Percentiles rank a stretch among this genome's conserved stretches.
Conservation (phyloP, 1,140 invertebrate genomes). For the Bombus difficillimus region DNA sequence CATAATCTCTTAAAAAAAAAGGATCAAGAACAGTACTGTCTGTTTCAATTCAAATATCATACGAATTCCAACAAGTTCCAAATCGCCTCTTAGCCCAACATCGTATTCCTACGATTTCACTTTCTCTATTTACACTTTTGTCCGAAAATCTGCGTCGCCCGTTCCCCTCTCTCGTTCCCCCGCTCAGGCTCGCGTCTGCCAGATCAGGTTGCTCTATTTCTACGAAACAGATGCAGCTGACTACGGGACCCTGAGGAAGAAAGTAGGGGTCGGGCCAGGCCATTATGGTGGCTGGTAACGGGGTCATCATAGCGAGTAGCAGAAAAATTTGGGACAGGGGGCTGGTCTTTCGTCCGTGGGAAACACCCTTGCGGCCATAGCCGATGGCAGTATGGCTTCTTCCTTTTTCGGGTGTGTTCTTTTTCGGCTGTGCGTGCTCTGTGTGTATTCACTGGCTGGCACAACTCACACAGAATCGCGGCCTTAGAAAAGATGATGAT, state of each 20-base stretch:
- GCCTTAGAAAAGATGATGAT: slow-evolving; percentile 19
- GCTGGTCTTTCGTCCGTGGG: slow-evolving; percentile 72
- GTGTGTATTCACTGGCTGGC: not conserved
- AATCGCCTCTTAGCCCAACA: rapidly evolving
- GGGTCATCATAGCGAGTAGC: slow-evolving; percentile 60
- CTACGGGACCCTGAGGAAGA: not conserved
- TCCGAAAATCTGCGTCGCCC: not conserved
- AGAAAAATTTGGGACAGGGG: slow-evolving; percentile 58
- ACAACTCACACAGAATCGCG: not conserved
- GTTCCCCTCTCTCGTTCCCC: rapidly evolving
- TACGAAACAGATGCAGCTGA: slow-evolving; percentile 20
- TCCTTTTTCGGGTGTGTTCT: not conserved
- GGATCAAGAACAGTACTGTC: too few relatives aligned
- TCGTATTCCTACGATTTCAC: not conserved
- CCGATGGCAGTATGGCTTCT: slow-evolving; percentile 76
- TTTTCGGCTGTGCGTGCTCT: not conserved
- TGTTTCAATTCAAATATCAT: rapidly evolving
- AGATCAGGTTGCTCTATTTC: not conserved
- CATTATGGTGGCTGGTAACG: slow-evolving; percentile 63
- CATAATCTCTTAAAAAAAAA: too few relatives aligned
- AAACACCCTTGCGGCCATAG: slow-evolving; percentile 80
- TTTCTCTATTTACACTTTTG: not conserved
- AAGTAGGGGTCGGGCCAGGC: slow-evolving; percentile 37
- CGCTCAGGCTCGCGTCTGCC: not conserved
- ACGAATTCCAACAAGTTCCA: not conserved